Evolutionary conservation across 2,797 vertebrate species (phyloP).

Genomic region (Paratrypauchen microcephalus): DNA sequence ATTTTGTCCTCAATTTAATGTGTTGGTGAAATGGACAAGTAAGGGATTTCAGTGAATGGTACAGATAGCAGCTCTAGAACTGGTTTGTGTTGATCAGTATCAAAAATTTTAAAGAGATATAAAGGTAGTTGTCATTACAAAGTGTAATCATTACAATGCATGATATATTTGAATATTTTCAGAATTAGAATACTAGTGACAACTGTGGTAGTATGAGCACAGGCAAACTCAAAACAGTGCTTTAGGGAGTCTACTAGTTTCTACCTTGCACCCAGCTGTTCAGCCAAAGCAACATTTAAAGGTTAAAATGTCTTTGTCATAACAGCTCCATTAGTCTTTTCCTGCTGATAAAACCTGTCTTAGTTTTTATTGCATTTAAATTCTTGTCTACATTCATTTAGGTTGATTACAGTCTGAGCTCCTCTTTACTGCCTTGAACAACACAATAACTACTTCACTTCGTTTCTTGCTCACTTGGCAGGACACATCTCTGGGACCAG

Average conservation of each 20-base stretch:
- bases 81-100: too few relatives aligned
- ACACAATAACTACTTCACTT: conserved; percentile 32
- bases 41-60: too few relatives aligned
- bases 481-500: conserved; percentile 25
- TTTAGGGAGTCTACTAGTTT: background rate
- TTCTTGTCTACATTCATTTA: conserved; percentile 36
- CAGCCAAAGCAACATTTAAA: conserved; percentile 19
- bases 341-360: conserved; percentile 31
- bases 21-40: too few relatives aligned
- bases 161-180: background rate
- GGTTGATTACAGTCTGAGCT: conserved; percentile 18
- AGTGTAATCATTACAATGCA: background rate
- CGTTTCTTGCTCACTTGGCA: conserved; percentile 21
- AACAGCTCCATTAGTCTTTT: conserved; percentile 19
- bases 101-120: too few relatives aligned
- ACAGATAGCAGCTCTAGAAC: too few relatives aligned
- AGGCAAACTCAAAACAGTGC: background rate
- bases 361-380: conserved; percentile 29
- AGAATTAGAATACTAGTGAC: background rate
- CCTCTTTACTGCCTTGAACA: conserved; percentile 13
- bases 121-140: too few relatives aligned
- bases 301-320: conserved; percentile 22
- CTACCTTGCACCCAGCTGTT: background rate
- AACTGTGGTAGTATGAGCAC: too few relatives aligned
- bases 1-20: too few relatives aligned